Conservation (phyloP, 2,888 invertebrate genomes). For the Epinotia bilunana region DNA sequence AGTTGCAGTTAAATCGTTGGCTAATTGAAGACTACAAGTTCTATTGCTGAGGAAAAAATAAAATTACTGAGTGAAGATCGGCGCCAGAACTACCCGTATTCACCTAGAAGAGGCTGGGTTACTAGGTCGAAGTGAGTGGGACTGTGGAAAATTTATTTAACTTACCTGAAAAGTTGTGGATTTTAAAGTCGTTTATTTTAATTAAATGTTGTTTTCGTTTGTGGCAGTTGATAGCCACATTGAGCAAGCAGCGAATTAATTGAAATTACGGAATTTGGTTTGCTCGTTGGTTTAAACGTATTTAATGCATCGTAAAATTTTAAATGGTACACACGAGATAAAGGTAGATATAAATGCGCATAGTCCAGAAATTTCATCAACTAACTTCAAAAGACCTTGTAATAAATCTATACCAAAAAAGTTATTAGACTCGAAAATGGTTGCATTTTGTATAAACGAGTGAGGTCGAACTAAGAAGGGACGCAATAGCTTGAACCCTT, state of each 20-base stretch:
- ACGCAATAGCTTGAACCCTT: constrained; percentile 35
- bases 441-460: constrained; percentile 27
- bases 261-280: constrained; percentile 9
- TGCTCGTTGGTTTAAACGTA: background rate
- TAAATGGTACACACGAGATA: background rate
- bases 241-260: constrained; percentile 27
- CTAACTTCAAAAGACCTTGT: background rate
- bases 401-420: constrained; percentile 1
- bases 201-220: constrained; percentile 32
- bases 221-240: constrained; percentile 26
- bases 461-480: constrained; percentile 30
- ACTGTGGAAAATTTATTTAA: constrained; percentile 30
- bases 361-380: background rate
- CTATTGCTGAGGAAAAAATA: background rate
- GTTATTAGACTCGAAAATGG: constrained; percentile 1
- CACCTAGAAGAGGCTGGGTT: constrained; percentile 20
- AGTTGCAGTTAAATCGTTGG: background rate
- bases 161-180: constrained; percentile 28
- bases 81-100: constrained; percentile 26
- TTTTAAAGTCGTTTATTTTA: constrained; percentile 29
- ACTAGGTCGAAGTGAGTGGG: constrained; percentile 36
- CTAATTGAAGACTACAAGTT: background rate
- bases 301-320: background rate
- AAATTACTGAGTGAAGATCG: constrained; percentile 13
- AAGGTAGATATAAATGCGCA: no score